Conservation (phyloP, 2,113 vertebrate species). For the Buteo buteo region DNA sequence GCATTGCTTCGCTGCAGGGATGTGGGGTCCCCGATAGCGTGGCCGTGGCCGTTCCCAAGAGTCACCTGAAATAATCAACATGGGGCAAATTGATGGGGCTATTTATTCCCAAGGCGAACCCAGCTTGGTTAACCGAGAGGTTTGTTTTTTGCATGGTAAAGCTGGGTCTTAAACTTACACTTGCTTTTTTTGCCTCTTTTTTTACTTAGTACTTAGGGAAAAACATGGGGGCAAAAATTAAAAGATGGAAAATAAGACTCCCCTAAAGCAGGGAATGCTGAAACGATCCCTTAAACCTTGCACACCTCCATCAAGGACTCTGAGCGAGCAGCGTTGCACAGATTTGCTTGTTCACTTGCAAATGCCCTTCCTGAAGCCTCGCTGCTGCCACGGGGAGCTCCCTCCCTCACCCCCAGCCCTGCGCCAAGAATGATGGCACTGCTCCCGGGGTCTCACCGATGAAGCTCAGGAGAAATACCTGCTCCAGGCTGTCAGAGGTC, state of each 20-base stretch:
- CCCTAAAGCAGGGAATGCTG: background rate
- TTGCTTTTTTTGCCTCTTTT: background rate
- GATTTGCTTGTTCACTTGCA: background rate
- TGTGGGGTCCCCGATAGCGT: rapidly evolving
- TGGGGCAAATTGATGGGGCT: rapidly evolving
- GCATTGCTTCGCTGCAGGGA: rapidly evolving
- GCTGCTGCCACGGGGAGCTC: background rate
- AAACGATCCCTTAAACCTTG: background rate
- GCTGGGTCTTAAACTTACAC: background rate
- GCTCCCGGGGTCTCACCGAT: rapidly evolving
- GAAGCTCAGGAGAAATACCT: background rate
- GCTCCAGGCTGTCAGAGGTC: background rate
- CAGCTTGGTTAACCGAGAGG: rapidly evolving
- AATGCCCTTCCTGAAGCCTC: rapidly evolving
- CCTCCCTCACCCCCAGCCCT: background rate
- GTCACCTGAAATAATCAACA: background rate
- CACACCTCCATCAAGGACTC: background rate
- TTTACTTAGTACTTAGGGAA: background rate
- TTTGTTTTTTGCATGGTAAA: background rate
- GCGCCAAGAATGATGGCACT: rapidly evolving
- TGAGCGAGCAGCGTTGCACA: rapidly evolving
- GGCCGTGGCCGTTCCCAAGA: background rate
- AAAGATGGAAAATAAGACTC: background rate
- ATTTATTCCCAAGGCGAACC: background rate
- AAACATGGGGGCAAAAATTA: background rate